Evolutionary conservation across 2,888 invertebrate genomes (phyloP).

Genomic region (Plebejus argus): DNA sequence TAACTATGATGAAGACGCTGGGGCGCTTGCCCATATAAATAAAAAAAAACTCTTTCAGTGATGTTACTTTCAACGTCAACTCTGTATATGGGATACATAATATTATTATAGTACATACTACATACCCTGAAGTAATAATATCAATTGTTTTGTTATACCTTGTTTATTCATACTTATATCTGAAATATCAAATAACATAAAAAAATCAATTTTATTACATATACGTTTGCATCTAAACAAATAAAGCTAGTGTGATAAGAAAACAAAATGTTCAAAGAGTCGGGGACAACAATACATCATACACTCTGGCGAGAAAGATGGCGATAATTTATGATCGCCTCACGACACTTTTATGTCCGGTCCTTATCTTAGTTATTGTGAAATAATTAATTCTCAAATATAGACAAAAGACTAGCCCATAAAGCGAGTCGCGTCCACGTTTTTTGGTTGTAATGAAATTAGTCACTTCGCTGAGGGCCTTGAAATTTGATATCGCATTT

Average conservation of each 20-base stretch:
- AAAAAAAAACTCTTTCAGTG: no score
- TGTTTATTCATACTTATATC: background rate
- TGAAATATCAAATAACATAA: background rate
- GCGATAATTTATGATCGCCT: background rate
- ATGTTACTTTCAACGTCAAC: no score
- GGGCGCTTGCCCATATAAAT: no score
- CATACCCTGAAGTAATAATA: no score
- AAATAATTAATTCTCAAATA: conserved; percentile 14
- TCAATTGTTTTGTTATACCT: background rate
- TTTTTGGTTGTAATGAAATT: conserved; percentile 14
- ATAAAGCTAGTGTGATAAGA: background rate
- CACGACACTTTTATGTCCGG: conserved; percentile 9
- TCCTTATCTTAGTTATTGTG: conserved; percentile 17
- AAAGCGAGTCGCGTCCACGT: conserved; percentile 23
- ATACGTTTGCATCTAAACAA: background rate
- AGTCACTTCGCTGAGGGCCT: conserved; percentile 6
- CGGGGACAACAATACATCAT: background rate
- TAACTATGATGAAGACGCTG: no score
- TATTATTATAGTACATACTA: no score
- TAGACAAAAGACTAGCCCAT: conserved; percentile 9
- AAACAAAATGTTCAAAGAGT: conserved; percentile 4
- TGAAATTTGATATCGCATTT: conserved; percentile 17
- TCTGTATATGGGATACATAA: no score
- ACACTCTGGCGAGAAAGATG: background rate
- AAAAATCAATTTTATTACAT: background rate